Evolutionary conservation across 2,797 vertebrate species (phyloP), one percentile per base, ranked within the genome.

Genomic region (Prunella strophiata): DNA sequence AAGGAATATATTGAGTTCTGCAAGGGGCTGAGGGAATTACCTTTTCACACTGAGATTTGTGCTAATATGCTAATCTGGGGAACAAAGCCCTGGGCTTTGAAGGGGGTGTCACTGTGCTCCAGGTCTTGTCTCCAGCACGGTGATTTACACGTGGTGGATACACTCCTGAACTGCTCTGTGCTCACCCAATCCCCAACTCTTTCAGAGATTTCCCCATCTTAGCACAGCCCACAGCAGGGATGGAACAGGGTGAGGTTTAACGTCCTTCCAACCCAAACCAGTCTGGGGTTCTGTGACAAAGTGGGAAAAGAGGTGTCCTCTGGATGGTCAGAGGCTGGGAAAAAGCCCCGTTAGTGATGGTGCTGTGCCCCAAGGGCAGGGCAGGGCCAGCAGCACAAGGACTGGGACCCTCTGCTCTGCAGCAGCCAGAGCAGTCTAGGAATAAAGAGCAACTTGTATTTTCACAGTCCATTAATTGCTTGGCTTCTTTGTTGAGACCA

Each of bases 381-480:
- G 42, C 71, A 32, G 26, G 54, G 70, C 65, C 74, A 58, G 92
- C 68, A 66, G 86, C 80, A 34, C 55, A 9, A 51, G 87, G 40
- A 66, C 29, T 25, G 4, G 67, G 61, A 73, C 30, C 63, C 26
- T n/a, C 32, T 10, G 51, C 68, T 76, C 21, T 11, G 67, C 36
- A 62, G 51, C 36, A 79, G 67, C 55, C 40, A 81, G 55, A 38
- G 18, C 88, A 45, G 36, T 2, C 65, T 6, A 42, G 70, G 76
- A 85, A 85, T 62, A 86, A 80, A 86, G 3, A 96, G 50, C 57
- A 83, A 95, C 76, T 75, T 75, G 54, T 74, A 77, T 93, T 86
- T 86, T 78, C 93, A 95, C 54, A 78, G 57, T 65, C 62, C 90
- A 94, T 91, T 95, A 93, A 86, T 91, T 68, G 61, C 62, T 54